These are phyloP conservation scores for Plusia festucae DNA, from an alignment of 2,888 invertebrate genomes.

Conservation along the genomic window DNA sequence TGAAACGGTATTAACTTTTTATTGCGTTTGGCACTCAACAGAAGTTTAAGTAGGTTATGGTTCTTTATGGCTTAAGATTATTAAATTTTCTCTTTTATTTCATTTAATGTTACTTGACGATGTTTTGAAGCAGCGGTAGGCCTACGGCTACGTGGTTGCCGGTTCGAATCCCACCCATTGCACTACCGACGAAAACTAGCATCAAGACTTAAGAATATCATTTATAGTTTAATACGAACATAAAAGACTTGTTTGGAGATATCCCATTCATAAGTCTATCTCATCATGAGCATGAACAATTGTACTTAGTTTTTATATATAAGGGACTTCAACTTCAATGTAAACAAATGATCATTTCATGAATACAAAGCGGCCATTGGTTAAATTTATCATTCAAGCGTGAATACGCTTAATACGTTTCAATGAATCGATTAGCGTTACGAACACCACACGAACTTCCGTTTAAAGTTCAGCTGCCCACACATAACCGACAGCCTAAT, in stretches of 20 bases:
- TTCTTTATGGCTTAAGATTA: neutral
- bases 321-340: too few species aligned
- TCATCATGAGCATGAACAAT: too few species aligned
- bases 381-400: neutral
- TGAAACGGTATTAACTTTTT: constrained; percentile 27
- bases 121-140: too few species aligned
- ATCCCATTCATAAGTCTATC: too few species aligned
- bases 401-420: neutral
- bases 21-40: constrained; percentile 8
- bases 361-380: neutral
- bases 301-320: too few species aligned
- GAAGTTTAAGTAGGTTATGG: neutral
- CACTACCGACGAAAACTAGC: too few species aligned
- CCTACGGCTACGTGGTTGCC: too few species aligned
- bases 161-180: too few species aligned
- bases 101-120: neutral
- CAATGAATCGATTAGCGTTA: neutral
- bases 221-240: too few species aligned
- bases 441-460: neutral
- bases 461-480: neutral
- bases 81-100: neutral
- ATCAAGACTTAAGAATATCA: too few species aligned
- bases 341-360: neutral
- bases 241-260: too few species aligned
- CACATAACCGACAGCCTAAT: neutral